Conservation (phyloP, 2,113 vertebrate genomes). For the Thymallus thymallus region DNA sequence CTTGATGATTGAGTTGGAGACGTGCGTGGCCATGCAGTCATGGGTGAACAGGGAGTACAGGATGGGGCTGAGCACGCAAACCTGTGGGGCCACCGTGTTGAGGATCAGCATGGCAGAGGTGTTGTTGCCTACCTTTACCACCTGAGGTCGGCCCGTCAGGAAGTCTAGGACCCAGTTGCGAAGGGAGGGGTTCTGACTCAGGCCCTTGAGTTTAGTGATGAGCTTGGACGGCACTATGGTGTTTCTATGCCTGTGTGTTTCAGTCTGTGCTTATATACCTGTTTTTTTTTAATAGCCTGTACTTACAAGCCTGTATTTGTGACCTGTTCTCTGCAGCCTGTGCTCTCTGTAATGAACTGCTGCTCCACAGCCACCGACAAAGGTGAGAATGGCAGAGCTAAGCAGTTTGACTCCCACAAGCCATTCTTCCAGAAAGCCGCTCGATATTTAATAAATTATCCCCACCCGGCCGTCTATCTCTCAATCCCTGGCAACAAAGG, state of each 20-base stretch:
- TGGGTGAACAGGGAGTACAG: too few relatives aligned
- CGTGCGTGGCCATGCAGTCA: too few relatives aligned
- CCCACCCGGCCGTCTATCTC: slow-evolving; percentile 15
- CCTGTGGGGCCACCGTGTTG: too few relatives aligned
- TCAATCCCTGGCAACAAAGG: slow-evolving; percentile 20
- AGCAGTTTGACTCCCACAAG: slow-evolving; percentile 30
- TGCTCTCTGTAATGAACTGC: not conserved
- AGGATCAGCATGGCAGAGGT: too few relatives aligned
- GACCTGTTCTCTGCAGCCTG: not conserved
- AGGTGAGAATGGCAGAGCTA: slow-evolving; percentile 25
- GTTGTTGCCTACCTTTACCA: too few relatives aligned
- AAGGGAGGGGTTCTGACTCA: too few relatives aligned
- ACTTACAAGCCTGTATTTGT: not conserved
- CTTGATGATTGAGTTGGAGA: too few relatives aligned
- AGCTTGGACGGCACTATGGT: too few relatives aligned
- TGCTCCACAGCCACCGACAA: slow-evolving; percentile 9
- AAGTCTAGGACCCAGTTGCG: too few relatives aligned
- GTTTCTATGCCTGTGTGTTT: not conserved
- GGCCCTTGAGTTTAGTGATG: too few relatives aligned
- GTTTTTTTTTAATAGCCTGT: not conserved
- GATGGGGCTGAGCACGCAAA: too few relatives aligned
- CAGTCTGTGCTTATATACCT: not conserved
- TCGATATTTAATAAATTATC: slow-evolving; percentile 35
- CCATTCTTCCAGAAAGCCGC: slow-evolving; percentile 27
- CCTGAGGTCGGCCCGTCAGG: too few relatives aligned